Base-by-base conservation (phyloP, 2,797 vertebrate species). In the Myiotriccus ornatus region DNA sequence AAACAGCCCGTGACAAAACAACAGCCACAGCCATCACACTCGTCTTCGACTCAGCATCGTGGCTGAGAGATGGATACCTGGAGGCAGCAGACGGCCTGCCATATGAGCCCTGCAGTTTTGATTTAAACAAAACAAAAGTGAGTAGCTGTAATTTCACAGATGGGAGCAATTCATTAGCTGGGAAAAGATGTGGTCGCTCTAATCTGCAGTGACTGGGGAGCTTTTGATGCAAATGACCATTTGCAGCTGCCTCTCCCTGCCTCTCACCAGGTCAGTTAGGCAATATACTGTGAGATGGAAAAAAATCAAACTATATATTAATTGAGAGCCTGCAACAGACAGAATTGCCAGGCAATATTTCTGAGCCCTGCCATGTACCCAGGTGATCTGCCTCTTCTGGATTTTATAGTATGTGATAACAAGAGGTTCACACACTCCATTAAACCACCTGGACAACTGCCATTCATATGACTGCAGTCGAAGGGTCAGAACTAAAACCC, bases 121-220 rank as follows among this genome's bases (percentile, higher is more conserved):
- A 95, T 95, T 97, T 84, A 94, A 97, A 84, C 87, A 84, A 95
- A 96, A 87, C 80, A 90, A 94, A 93, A 95, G 70, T 87, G n/a
- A 95, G 69, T 55, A 50, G 88, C 50, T 93, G 77, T 84, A 91
- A 96, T 96, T 92, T 96, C 92, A 94, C 92, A 94, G 91, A 96
- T 86, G 90, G 86, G 92, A 93, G 73, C 94, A 93, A 96, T 97
- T 96, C 84, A 97, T 97, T 97, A 96, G 73, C 75, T 57, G 60
- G 63, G 65, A 60, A 94, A 96, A 93, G 56, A 96, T 90, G 83
- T 69, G n/a, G 68, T 34, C 0, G 0, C 64, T 85, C 68, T 96
- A 94, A 95, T 81, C 16, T 17, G 89, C 93, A 95, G 83, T 88
- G 97, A 87, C 88, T 96, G 64, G 71, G 81, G 65, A 90, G 88